Base-by-base conservation (phyloP, 1,140 invertebrate species). In the Formica exsecta region DNA sequence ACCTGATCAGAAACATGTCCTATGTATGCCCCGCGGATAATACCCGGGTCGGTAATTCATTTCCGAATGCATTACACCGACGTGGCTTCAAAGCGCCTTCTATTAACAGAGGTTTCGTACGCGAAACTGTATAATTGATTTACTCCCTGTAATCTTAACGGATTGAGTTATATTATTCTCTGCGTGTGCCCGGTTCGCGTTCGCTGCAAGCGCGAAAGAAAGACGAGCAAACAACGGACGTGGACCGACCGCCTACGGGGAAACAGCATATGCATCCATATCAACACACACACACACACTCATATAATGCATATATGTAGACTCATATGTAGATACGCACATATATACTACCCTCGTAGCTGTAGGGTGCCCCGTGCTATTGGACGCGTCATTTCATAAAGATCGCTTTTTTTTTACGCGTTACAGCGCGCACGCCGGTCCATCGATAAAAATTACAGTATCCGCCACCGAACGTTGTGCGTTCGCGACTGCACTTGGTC, bases 391-490 rank as follows among this genome's bases (percentile, higher is more conserved):
- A 80, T 86, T 81, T 81, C 85, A 86, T 81, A 86, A 86, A 86
- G 29, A 36, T 70, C 29, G 3, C 11, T 59, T 32, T 48, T 80
- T 76, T 86, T 81, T 59, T 61, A 19, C 13, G 44, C 66, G 85
- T 89, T 86, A 70, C 32, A 73, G 38, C 80, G 59, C 61, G 29
- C 59, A 48, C 75, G 64, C 19, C 32, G 57, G 41, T 85, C 75
- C 86, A 90, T 90, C 88, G 36, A 90, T 90, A 85, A 90, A 90
- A 90, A 90, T 90, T 87, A 90, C 76, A 73, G 74, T 61, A 61
- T 73, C 81, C 80, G 41, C 61, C 44, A 80, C 64, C 32, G 76
- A 32, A 2, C 32, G 32, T 0, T 68, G 41, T 57, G 57, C 65
- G 61, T 57, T 79, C 44, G 88, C 57, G 77, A 90, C 76, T 85